A percentile compares a stretch with the other conserved stretches of the same genome.
Evolutionary conservation across 1,140 invertebrate genomes (phyloP).

Genomic region (Drosophila burlai): DNA sequence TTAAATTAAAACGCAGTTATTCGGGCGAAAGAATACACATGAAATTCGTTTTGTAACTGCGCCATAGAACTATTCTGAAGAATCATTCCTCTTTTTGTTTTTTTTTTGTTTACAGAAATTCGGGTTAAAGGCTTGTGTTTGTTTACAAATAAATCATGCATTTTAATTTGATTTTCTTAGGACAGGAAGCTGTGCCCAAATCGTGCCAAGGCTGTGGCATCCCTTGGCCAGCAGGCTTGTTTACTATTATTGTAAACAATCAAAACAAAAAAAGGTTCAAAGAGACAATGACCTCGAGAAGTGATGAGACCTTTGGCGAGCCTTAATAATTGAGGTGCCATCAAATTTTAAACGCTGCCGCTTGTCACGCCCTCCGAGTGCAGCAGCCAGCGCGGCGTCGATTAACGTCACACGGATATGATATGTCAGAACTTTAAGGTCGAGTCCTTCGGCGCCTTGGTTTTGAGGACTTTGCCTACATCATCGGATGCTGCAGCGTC

Average conservation of each 20-base stretch:
- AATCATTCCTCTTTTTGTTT: neutral
- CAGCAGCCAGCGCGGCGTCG: slow-evolving; percentile 23
- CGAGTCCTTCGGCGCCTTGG: slow-evolving; percentile 73
- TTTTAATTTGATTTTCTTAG: slow-evolving; percentile 51
- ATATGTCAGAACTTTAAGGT: slow-evolving; percentile 76
- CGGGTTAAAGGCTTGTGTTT: slow-evolving; percentile 34
- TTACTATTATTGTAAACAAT: slow-evolving; percentile 5
- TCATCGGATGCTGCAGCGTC: slow-evolving; percentile 48
- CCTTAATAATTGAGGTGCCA: slow-evolving; percentile 41
- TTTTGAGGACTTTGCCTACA: slow-evolving; percentile 79
- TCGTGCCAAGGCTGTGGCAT: slow-evolving; percentile 27
- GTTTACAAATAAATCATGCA: slow-evolving; percentile 44
- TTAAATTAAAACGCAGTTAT: slow-evolving; percentile 21
- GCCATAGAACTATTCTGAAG: slow-evolving; percentile 21
- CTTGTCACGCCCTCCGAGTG: slow-evolving; percentile 14
- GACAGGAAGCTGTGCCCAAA: slow-evolving; percentile 8
- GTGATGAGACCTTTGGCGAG: slow-evolving; percentile 9
- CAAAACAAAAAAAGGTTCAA: slow-evolving; percentile 29
- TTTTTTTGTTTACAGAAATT: slow-evolving; percentile 20
- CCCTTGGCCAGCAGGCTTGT: slow-evolving; percentile 16
- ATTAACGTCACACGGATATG: slow-evolving; percentile 73
- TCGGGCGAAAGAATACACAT: slow-evolving; percentile 1
- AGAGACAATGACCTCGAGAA: slow-evolving; percentile 44
- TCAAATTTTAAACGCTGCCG: slow-evolving; percentile 42
- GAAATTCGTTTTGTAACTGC: slow-evolving; percentile 27